Evolutionary conservation across 2,113 vertebrate species (phyloP).

Genomic region (Aythya baeri): DNA sequence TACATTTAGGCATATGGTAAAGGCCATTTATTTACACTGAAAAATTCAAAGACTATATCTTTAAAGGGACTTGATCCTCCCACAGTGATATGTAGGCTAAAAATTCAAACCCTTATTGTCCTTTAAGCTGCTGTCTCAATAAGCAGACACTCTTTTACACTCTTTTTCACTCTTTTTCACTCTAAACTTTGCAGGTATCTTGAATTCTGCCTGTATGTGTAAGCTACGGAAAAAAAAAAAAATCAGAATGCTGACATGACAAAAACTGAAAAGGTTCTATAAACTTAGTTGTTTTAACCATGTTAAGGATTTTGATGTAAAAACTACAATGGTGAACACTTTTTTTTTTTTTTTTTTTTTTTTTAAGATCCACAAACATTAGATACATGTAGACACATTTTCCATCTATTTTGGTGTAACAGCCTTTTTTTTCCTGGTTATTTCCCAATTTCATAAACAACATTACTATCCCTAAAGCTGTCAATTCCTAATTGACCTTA

Average conservation of each 20-base stretch:
- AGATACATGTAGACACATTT: neutral
- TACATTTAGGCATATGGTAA: neutral
- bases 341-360: neutral
- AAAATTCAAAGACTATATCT: neutral
- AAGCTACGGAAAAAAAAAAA: neutral
- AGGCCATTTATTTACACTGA: neutral
- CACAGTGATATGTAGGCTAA: neutral
- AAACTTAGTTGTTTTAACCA: neutral
- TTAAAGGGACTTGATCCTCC: neutral
- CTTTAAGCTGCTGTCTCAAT: neutral
- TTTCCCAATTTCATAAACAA: neutral
- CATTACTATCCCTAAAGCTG: neutral
- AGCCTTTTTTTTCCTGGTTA: neutral
- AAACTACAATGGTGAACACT: neutral
- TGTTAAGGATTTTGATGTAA: neutral
- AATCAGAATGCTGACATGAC: neutral
- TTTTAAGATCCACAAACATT: neutral
- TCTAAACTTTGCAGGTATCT: neutral
- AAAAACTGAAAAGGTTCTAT: neutral
- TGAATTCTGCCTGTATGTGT: neutral
- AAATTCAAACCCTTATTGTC: neutral
- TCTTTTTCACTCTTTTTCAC: neutral
- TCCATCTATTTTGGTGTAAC: neutral
- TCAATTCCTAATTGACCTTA: neutral
- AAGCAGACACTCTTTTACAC: neutral